Base-by-base conservation (phyloP, 2,888 invertebrate genomes). In the Machimus atricapillus region DNA sequence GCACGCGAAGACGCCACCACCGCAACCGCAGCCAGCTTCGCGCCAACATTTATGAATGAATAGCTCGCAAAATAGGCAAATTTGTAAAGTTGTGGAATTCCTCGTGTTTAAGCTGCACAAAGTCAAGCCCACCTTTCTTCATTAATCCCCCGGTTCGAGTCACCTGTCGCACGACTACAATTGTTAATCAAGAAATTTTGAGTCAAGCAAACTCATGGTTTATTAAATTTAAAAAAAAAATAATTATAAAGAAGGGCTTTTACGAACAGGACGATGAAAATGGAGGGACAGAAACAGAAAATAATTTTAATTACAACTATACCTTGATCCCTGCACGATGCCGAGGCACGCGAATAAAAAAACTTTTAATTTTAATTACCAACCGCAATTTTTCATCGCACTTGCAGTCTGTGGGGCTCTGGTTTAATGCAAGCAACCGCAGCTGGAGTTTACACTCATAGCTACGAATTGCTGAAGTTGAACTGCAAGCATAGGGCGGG, bases 231-330 rank as follows among this genome's bases (percentile, higher is more conserved):
- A 23, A 73, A 74, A 27, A 27, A 34, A 31, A n/a, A 34, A 16
- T 76, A 16, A 76, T 14, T n/a, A 37, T 5, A 16, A 34, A 16
- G 16, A 52, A 52, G 12, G 9, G 66, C 12, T 19, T 58, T 23
- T 9, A 1, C 27, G 27, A 19, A 66, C 66, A 66, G 66, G 2
- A 23, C 27, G 16, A n/a, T n/a, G 2, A 16, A 37, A 76, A 9
- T 27, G 76, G 40, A 19, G 34, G 7, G 76, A 76, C 37, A n/a
- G 31, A n/a, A 76, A 76, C 76, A 34, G 37, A 82, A 82, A 82
- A 82, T 82, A 12, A 23, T n/a, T 82, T 82, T 82, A 82, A 82
- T 82, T 82, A 82, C 82, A 58, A 66, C 34, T 82, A 43, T 43
- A 31, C 82, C 66, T 66, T 82, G 82, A 82, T 82, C 58, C 40